A percentile compares a stretch with the other conserved stretches of the same genome.
Conservation (phyloP, 2,113 vertebrate species). For the Corydoras maculifer region DNA sequence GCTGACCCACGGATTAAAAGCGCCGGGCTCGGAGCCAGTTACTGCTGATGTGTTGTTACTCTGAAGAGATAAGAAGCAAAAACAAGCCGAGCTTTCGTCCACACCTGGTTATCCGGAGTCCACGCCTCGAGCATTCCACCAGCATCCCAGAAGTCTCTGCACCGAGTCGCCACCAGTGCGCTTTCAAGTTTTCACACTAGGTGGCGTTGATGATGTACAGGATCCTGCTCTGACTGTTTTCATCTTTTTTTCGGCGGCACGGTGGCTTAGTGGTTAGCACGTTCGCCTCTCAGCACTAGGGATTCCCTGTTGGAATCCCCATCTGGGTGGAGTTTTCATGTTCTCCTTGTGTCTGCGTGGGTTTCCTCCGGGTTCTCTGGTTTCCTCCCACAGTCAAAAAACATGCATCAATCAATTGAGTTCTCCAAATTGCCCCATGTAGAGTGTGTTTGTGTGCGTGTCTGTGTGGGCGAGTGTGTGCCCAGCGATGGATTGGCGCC, state of each 20-base stretch:
- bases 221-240: not conserved
- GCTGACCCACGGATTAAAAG: not conserved
- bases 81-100: slow-evolving; percentile 51
- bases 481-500: no score
- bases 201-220: not conserved
- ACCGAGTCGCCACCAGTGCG: not conserved
- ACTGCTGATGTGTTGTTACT: slow-evolving; percentile 66
- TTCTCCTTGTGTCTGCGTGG: no score
- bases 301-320: no score
- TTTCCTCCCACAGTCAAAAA: no score
- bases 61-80: slow-evolving; percentile 52
- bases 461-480: no score
- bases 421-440: no score
- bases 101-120: slow-evolving; percentile 58
- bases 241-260: not conserved
- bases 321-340: no score
- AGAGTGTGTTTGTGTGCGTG: no score
- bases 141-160: slow-evolving; percentile 56
- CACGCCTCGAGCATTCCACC: slow-evolving; percentile 62
- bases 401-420: no score
- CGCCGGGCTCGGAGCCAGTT: slow-evolving; percentile 16
- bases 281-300: no score
- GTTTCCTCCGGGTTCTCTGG: no score
- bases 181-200: not conserved
- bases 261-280: no score